Conservation (phyloP, 2,113 vertebrate species). For the Dunckerocampus dactyliophorus region DNA sequence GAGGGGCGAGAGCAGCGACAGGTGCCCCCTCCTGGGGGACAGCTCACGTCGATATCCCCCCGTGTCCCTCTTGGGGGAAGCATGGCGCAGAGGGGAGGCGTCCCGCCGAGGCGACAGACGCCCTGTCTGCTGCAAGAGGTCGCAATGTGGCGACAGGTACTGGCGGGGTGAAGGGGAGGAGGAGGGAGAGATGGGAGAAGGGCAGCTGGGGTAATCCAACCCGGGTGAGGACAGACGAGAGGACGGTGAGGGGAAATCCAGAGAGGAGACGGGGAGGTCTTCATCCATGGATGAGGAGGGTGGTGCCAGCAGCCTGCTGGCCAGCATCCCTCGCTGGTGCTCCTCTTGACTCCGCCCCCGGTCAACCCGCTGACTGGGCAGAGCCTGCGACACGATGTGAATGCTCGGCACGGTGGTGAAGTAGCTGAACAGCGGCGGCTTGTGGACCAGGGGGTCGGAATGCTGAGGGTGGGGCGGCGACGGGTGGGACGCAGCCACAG, state of each 20-base stretch:
- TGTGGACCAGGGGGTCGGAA: slow-evolving; percentile 69
- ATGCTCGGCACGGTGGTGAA: slow-evolving; percentile 93
- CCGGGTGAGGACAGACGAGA: slow-evolving; percentile 83
- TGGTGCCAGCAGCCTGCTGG: slow-evolving; percentile 74
- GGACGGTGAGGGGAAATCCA: slow-evolving; percentile 75
- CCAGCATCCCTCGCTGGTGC: slow-evolving; percentile 78
- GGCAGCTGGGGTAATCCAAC: slow-evolving; percentile 80
- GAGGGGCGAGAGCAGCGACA: slow-evolving; percentile 64
- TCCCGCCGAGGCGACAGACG: slow-evolving; percentile 62
- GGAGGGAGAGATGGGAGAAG: slow-evolving; percentile 83
- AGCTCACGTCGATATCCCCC: slow-evolving; percentile 78
- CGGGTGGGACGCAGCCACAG: slow-evolving; percentile 66
- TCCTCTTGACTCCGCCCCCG: slow-evolving; percentile 78
- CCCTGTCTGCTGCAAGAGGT: slow-evolving; percentile 79
- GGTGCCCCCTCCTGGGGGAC: slow-evolving; percentile 81
- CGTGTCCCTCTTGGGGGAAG: slow-evolving; percentile 77
- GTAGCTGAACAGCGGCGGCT: slow-evolving; percentile 86
- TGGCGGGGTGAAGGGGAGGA: slow-evolving; percentile 82
- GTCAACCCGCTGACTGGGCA: slow-evolving; percentile 70
- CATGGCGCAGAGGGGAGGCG: slow-evolving; percentile 77
- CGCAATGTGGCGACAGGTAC: slow-evolving; percentile 85
- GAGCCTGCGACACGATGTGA: slow-evolving; percentile 87
- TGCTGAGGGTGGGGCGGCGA: slow-evolving; percentile 53
- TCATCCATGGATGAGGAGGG: slow-evolving; percentile 81
- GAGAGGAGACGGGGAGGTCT: slow-evolving; percentile 77